Conservation (phyloP, 2,888 invertebrate species). For the Mellilla xanthometata region DNA sequence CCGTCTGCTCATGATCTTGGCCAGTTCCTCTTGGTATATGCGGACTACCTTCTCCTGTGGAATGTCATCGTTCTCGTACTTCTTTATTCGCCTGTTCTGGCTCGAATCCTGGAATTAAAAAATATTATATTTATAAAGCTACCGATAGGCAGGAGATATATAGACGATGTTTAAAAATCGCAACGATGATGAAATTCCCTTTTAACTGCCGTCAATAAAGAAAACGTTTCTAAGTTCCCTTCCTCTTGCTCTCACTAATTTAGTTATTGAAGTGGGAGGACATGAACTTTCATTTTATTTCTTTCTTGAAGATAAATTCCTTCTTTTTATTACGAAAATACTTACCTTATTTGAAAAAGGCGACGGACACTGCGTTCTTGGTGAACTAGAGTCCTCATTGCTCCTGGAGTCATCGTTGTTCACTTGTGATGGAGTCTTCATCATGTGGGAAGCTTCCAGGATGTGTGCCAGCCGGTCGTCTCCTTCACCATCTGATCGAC, state of each 20-base stretch:
- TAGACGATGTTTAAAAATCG: too few species aligned
- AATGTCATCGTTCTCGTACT: constrained; percentile 96
- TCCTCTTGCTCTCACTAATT: too few species aligned
- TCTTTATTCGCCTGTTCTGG: constrained; percentile 89
- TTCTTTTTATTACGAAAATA: constrained; percentile 13
- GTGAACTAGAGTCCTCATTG: constrained; percentile 91
- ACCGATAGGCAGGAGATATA: too few species aligned
- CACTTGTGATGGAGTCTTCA: constrained; percentile 85
- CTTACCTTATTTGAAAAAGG: constrained; percentile 89
- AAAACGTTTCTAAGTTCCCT: too few species aligned
- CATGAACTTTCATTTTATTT: background rate
- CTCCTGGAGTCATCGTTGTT: constrained; percentile 85
- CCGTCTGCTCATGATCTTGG: constrained; percentile 93
- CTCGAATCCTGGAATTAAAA: constrained; percentile 79
- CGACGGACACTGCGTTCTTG: constrained; percentile 89
- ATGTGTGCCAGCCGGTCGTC: constrained; percentile 97
- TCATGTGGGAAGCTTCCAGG: constrained; percentile 95
- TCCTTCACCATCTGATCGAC: constrained; percentile 88
- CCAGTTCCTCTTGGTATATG: constrained; percentile 97
- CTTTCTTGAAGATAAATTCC: background rate
- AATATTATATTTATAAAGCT: too few species aligned
- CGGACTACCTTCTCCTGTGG: constrained; percentile 97
- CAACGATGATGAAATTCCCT: too few species aligned
- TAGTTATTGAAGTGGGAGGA: too few species aligned
- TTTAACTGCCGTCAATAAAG: too few species aligned